These are phyloP conservation scores for Encarsia formosa DNA, from an alignment of 2,888 invertebrate genomes.

Conservation along the genomic window DNA sequence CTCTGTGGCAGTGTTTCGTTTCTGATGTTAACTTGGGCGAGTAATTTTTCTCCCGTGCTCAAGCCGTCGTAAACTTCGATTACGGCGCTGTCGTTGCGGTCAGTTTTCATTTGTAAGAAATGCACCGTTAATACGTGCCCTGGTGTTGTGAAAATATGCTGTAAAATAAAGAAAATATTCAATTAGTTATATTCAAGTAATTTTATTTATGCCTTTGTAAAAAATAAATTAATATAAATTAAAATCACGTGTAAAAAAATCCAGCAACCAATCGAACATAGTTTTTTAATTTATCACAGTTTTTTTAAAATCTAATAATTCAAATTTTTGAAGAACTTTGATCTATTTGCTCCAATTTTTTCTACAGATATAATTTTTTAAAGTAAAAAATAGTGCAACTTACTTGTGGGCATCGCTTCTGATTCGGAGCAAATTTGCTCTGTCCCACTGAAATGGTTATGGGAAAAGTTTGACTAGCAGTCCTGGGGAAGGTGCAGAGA, in stretches of 20 bases:
- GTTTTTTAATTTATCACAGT: no score
- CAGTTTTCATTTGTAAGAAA: slow-evolving; percentile 76
- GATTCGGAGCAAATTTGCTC: slow-evolving; percentile 65
- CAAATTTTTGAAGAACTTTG: no score
- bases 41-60: slow-evolving; percentile 64
- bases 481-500: slow-evolving; percentile 79
- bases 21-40: slow-evolving; percentile 69
- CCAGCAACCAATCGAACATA: no score
- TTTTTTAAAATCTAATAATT: no score
- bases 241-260: no score
- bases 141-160: slow-evolving; percentile 70
- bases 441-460: slow-evolving; percentile 79
- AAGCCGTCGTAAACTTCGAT: slow-evolving; percentile 78
- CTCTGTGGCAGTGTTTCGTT: slow-evolving; percentile 88
- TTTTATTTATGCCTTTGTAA: not conserved
- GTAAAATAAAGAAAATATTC: slow-evolving; percentile 14
- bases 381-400: no score
- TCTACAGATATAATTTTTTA: no score
- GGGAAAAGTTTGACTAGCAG: slow-evolving; percentile 82
- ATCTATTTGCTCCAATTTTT: no score
- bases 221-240: no score
- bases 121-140: slow-evolving; percentile 83
- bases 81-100: slow-evolving; percentile 68
- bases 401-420: slow-evolving; percentile 71
- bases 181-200: not conserved